Percentiles rank a stretch among this genome's conserved stretches.
phyloP scores from a whole-genome alignment of 2,888 invertebrate species.

The Agrilus mali region DNA sequence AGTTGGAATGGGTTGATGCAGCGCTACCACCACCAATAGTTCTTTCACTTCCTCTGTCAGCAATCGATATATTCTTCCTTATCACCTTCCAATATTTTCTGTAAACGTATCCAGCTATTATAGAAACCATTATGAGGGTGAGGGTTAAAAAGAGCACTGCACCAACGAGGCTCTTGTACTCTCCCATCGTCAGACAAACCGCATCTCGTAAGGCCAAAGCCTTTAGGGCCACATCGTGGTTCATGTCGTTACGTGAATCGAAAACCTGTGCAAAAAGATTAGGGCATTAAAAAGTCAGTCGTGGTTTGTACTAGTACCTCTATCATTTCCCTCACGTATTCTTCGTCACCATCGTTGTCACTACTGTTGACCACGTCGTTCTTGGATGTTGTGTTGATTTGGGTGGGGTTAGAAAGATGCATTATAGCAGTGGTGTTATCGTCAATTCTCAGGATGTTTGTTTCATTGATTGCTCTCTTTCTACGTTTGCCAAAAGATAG shows the following conservation, averaged over 20 bases:
- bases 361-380: constrained; percentile 39
- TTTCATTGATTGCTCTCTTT: constrained; percentile 40
- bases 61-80: constrained; percentile 50
- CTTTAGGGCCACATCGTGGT: constrained; percentile 50
- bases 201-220: constrained; percentile 53
- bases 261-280: constrained; percentile 50
- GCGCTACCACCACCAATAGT: constrained; percentile 13
- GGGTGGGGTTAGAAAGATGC: constrained; percentile 19
- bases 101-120: constrained; percentile 64
- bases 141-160: constrained; percentile 65
- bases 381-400: constrained; percentile 27
- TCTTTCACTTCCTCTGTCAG: constrained; percentile 37
- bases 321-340: constrained; percentile 81
- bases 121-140: constrained; percentile 57
- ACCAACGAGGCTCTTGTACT: constrained; percentile 74
- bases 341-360: constrained; percentile 35
- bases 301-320: constrained; percentile 37
- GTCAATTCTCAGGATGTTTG: constrained; percentile 13
- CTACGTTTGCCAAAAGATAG: constrained; percentile 64
- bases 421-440: constrained; percentile 17
- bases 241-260: constrained; percentile 61
- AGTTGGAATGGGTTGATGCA: constrained; percentile 24
- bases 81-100: constrained; percentile 67
- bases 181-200: constrained; percentile 69
- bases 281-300: not conserved